Conservation (phyloP, 1,140 invertebrate species). For the Drosophila rufa region DNA sequence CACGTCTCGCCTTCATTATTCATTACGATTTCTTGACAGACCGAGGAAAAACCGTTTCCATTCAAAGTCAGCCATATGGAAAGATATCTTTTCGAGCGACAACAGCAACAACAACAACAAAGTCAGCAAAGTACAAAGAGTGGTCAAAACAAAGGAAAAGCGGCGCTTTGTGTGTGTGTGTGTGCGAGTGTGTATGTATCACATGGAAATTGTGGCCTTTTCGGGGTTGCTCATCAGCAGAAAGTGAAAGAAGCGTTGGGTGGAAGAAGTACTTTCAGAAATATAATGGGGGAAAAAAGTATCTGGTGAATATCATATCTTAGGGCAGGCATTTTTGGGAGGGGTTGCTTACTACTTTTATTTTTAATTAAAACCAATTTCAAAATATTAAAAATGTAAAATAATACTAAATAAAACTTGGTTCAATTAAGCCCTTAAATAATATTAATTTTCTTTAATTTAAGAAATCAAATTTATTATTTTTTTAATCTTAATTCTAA, state of each 20-base stretch:
- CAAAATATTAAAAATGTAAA: neutral
- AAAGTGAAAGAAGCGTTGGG: constrained; percentile 11
- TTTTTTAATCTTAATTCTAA: neutral
- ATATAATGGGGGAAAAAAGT: neutral
- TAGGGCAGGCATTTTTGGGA: neutral
- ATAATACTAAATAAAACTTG: neutral
- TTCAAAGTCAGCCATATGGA: constrained; percentile 79
- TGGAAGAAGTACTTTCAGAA: constrained; percentile 1
- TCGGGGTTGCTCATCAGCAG: constrained; percentile 23
- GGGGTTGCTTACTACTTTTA: too few species aligned
- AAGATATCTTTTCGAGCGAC: constrained; percentile 69
- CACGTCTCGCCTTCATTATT: constrained; percentile 55
- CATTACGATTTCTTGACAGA: constrained; percentile 69
- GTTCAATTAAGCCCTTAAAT: too few species aligned
- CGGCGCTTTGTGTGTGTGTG: constrained; percentile 31
- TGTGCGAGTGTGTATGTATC: constrained; percentile 37
- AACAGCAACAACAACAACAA: constrained; percentile 25
- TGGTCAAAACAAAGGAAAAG: constrained; percentile 61
- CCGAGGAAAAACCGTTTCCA: constrained; percentile 50
- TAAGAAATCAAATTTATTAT: neutral
- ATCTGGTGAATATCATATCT: neutral
- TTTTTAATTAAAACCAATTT: neutral
- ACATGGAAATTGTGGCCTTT: constrained; percentile 26
- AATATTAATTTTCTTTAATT: neutral
- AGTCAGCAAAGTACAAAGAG: constrained; percentile 51